Conservation (phyloP, 2,113 vertebrate genomes). For the Chaetodon auriga region DNA sequence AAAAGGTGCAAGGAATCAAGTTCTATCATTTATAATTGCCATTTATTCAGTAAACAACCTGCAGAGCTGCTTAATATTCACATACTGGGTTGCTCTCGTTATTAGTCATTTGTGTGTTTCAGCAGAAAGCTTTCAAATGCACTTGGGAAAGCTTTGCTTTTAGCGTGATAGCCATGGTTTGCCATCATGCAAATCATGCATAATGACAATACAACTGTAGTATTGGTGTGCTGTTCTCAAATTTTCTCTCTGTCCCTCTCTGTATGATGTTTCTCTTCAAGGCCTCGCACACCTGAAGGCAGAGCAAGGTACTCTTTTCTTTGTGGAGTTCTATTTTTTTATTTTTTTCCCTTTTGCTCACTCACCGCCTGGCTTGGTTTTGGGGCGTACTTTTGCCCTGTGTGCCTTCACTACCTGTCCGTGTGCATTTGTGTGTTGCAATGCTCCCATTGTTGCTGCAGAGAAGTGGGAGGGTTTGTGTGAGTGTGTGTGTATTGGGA, state of each 20-base stretch:
- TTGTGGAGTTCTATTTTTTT: constrained; percentile 17
- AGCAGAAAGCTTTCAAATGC: constrained; percentile 79
- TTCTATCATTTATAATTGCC: constrained; percentile 5
- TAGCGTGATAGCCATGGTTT: constrained; percentile 84
- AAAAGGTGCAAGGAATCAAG: not conserved
- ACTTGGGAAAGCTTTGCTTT: constrained; percentile 78
- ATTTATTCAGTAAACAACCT: constrained; percentile 47
- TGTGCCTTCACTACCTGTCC: constrained; percentile 64
- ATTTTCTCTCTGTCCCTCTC: constrained; percentile 65
- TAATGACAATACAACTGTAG: constrained; percentile 81
- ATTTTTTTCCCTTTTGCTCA: constrained; percentile 26
- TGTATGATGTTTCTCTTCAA: constrained; percentile 78
- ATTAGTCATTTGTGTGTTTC: constrained; percentile 53
- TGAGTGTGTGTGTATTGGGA: constrained; percentile 22
- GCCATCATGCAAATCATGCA: constrained; percentile 80
- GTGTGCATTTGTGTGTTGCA: constrained; percentile 70
- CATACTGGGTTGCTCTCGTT: constrained; percentile 13
- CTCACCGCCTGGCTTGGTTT: constrained; percentile 51
- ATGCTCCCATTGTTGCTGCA: constrained; percentile 51
- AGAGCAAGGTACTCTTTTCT: constrained; percentile 91
- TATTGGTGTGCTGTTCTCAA: constrained; percentile 83
- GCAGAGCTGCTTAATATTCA: constrained; percentile 47
- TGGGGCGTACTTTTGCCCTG: constrained; percentile 53
- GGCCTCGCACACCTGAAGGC: constrained; percentile 95
- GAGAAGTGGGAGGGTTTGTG: constrained; percentile 26